Evolutionary conservation across 23 tunicate genomes (phyloP).

Genomic region (Ciona savignyi): DNA sequence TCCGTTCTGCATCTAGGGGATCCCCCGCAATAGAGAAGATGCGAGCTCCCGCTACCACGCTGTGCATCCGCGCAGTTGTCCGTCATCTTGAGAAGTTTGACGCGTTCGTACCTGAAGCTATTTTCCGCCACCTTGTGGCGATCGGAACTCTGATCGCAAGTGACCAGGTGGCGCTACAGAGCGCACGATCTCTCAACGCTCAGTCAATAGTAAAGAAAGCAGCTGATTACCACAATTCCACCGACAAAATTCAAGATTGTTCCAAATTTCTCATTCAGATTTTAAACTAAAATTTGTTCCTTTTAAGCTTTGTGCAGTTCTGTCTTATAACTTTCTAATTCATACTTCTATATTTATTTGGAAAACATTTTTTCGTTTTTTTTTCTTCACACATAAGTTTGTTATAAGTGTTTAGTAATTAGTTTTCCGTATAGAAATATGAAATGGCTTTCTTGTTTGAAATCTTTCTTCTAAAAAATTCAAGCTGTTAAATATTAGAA

Average conservation of each 20-base stretch:
- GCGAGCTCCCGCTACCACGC: not conserved
- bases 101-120: constrained; percentile 32
- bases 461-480: too few relatives aligned
- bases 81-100: not conserved
- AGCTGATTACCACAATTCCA: not conserved
- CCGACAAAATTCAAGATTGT: constrained; percentile 19
- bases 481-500: too few relatives aligned
- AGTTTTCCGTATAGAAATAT: too few relatives aligned
- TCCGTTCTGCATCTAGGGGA: not conserved
- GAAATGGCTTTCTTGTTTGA: too few relatives aligned
- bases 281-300: not conserved
- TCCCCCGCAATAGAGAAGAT: not conserved
- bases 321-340: too few relatives aligned
- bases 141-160: constrained; percentile 38
- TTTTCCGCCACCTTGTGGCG: constrained; percentile 44
- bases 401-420: too few relatives aligned
- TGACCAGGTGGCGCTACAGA: constrained; percentile 5
- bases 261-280: not conserved
- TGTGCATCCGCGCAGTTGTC: not conserved
- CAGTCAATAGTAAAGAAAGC: not conserved
- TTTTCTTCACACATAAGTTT: too few relatives aligned
- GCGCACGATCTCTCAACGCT: constrained; percentile 7
- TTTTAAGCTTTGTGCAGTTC: too few relatives aligned
- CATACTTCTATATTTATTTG: too few relatives aligned
- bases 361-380: too few relatives aligned